Conservation (phyloP, 2,797 vertebrate species). For the Yasuhikotakia modesta region DNA sequence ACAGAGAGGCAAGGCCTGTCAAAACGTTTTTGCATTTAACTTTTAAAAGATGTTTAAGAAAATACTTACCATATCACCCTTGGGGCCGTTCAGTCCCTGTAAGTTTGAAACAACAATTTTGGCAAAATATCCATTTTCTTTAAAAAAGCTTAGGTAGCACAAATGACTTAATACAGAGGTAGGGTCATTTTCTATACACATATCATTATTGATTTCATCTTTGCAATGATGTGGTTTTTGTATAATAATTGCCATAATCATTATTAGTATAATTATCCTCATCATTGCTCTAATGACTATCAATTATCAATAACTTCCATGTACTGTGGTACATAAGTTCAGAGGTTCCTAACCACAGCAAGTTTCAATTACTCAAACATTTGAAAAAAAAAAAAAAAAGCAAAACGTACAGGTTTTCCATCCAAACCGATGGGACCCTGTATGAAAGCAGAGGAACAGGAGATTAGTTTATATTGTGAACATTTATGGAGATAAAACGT, state of each 20-base stretch:
- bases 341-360: slow-evolving; percentile 40
- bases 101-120: slow-evolving; percentile 47
- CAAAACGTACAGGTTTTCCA: slow-evolving; percentile 88
- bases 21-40: no score
- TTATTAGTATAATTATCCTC: slow-evolving; percentile 61
- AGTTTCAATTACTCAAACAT: slow-evolving; percentile 51
- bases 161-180: slow-evolving; percentile 7
- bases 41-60: background rate
- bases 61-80: slow-evolving; percentile 90
- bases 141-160: background rate
- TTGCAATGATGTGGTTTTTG: slow-evolving; percentile 56
- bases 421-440: slow-evolving; percentile 97
- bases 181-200: slow-evolving; percentile 35
- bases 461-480: slow-evolving; percentile 18
- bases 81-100: slow-evolving; percentile 89
- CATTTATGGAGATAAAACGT: slow-evolving; percentile 30
- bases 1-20: background rate
- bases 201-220: slow-evolving; percentile 47
- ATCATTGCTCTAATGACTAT: slow-evolving; percentile 49
- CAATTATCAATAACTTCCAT: slow-evolving; percentile 50
- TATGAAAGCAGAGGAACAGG: slow-evolving; percentile 13
- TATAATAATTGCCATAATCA: slow-evolving; percentile 62
- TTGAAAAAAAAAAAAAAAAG: slow-evolving; percentile 35
- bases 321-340: slow-evolving; percentile 38
- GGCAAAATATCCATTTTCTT: background rate